Evolutionary conservation across 2,888 invertebrate genomes (phyloP).

Genomic region (Neuroscelio doddi): DNA sequence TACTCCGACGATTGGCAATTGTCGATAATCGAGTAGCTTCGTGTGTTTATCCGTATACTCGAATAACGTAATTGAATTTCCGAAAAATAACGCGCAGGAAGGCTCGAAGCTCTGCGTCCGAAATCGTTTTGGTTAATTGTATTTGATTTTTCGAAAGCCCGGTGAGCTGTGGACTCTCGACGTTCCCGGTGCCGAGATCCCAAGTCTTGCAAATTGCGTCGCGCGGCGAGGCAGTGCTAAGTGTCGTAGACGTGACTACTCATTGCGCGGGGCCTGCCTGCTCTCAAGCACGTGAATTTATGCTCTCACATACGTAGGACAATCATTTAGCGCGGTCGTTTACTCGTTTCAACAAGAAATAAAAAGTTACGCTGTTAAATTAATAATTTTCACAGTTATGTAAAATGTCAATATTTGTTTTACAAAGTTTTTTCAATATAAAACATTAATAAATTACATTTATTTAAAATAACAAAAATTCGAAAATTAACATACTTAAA

Average conservation of each 20-base stretch:
- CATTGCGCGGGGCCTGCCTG: neutral
- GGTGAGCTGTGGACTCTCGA: neutral
- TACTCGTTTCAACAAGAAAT: no score
- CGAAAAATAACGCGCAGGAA: neutral
- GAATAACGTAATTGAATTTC: neutral
- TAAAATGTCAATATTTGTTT: no score
- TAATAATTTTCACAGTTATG: no score
- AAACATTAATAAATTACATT: no score
- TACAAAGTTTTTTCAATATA: no score
- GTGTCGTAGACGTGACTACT: neutral
- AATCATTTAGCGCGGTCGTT: no score
- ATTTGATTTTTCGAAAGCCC: neutral
- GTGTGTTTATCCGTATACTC: slow-evolving; percentile 3
- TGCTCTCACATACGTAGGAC: neutral
- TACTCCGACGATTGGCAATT: slow-evolving; percentile 9
- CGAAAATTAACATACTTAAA: no score
- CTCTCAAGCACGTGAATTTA: neutral
- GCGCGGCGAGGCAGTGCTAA: slow-evolving; percentile 8
- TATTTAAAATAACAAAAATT: no score
- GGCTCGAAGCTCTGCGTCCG: no score
- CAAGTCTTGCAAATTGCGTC: slow-evolving; percentile 16
- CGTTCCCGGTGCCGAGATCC: neutral
- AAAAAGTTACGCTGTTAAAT: neutral
- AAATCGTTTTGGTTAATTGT: neutral
- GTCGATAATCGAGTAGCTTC: slow-evolving; percentile 6